Evolutionary conservation across 1,140 invertebrate species (phyloP), one percentile per base, ranked within the genome.

Genomic region (Drosophila simulans): DNA sequence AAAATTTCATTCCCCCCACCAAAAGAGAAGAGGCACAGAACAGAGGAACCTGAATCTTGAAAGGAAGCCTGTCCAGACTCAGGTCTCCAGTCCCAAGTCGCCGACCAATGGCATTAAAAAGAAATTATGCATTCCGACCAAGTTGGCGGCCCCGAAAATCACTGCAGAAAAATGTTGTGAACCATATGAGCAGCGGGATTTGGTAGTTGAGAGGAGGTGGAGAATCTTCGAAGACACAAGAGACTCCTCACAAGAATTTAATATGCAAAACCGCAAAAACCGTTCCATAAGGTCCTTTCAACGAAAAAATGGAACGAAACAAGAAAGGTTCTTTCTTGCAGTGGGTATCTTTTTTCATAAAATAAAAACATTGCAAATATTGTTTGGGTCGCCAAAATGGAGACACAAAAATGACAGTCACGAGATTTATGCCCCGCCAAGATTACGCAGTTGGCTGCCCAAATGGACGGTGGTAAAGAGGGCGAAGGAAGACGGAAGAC

Each of bases 231-330:
- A 55, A 56, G 53, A 66, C 54, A 45, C 31, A 66, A 59, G 69
- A 63, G 70, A 62, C 73, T 75, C 43, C 68, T 64, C 73, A 72
- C 65, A 86, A 80, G 72, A 90, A 91, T 90, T 90, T 90, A 90
- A 90, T 90, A 90, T 90, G 86, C 86, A 90, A 90, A 90, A 90
- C 86, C 86, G 82, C 86, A 90, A 90, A 90, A 90, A 90, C 85
- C 84, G 80, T 89, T 83, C 79, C 63, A 62, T 51, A 68, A 55
- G 70, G 52, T 35, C 43, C 66, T 11, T 35, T 4, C 63, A 37
- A 69, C 42, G 46, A 58, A 49, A 46, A 63, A 68, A 54, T 49
- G 53, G 39, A 60, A 77, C 25, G 64, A 39, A 69, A 42, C 63
- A 69, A 69, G 57, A 69, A 77, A 68, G 73, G 72, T 77, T 63